Base-by-base conservation (phyloP, 2,888 invertebrate species). In the Brachyopa scutellaris region DNA sequence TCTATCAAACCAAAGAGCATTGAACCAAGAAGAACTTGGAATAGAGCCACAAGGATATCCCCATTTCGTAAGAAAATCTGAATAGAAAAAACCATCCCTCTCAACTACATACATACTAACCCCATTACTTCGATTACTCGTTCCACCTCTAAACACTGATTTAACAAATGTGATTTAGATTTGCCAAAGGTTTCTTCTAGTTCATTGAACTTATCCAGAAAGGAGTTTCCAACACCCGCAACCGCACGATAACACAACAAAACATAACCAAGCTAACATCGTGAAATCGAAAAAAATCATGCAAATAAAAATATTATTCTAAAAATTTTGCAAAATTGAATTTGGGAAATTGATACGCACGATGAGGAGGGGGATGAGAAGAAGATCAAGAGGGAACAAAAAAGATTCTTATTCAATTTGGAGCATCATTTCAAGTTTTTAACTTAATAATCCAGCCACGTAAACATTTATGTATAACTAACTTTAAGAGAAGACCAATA, bases 401-500 rank as follows among this genome's bases (percentile, higher is more conserved):
- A 49, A 9, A 23, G 26, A 49, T 49, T 11, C 15, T 2, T 26
- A 5, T 49, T 49, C 47, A 15, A 15, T 49, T 49, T 29, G 2
- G 8, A 29, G 49, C 7, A 26, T 49, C 26, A 15, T 7, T 29
- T 23, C 9, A 11, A 49, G 15, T 11, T 11, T n/a, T 11, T 9
- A n/a, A 49, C 49, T 59, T 59, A 29, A 42, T 40, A 59, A 59
- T 13, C 59, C 7, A 59, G n/a, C 59, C 59, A 59, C 59, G 59
- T 59, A 59, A 59, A 59, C 59, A 59, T 59, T 59, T 59, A n/a
- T n/a, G n/a, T n/a, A 59, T 42, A 59, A 42, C 29, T 42, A 29
- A 29, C 59, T 59, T 40, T 17, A 49, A 29, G 13, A 45, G 11
- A n/a, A n/a, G n/a, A n/a, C n/a, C n/a, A n/a, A n/a, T 21, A 11